Conservation (phyloP, 2,888 invertebrate species). For the Cephus pulcher region DNA sequence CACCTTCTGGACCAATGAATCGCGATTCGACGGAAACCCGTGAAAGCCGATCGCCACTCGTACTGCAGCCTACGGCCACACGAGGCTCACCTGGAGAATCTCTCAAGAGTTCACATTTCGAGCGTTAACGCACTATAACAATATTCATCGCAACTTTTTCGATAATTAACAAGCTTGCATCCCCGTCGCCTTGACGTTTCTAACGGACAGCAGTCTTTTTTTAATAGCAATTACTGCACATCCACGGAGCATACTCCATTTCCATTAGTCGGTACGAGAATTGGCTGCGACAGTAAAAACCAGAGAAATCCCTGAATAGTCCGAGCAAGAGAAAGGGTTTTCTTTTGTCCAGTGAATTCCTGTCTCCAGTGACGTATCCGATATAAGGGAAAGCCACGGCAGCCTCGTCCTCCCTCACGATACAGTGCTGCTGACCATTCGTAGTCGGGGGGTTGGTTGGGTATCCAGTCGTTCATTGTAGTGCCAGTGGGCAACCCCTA, state of each 20-base stretch:
- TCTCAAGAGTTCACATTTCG: background rate
- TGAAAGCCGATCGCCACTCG: background rate
- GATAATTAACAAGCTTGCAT: background rate
- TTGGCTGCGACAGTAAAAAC: background rate
- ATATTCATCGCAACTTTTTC: background rate
- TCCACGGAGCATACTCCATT: background rate
- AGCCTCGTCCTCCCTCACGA: background rate
- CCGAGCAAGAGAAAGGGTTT: background rate
- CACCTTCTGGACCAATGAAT: conserved; percentile 43
- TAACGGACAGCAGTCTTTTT: background rate
- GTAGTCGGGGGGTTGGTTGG: background rate
- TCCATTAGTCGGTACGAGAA: background rate
- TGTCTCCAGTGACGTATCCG: background rate
- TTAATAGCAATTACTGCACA: background rate
- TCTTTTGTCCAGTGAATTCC: background rate
- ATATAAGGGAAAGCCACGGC: background rate
- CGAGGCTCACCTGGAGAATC: background rate
- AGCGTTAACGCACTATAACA: background rate
- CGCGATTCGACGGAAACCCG: background rate
- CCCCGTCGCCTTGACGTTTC: background rate
- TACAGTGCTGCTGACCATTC: background rate
- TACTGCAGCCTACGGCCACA: background rate
- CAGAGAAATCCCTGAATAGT: background rate
- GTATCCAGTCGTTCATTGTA: background rate
- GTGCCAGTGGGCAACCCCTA: background rate